phyloP scores from a whole-genome alignment of 1,140 invertebrate species.

The Cardiocondyla obscurior region DNA sequence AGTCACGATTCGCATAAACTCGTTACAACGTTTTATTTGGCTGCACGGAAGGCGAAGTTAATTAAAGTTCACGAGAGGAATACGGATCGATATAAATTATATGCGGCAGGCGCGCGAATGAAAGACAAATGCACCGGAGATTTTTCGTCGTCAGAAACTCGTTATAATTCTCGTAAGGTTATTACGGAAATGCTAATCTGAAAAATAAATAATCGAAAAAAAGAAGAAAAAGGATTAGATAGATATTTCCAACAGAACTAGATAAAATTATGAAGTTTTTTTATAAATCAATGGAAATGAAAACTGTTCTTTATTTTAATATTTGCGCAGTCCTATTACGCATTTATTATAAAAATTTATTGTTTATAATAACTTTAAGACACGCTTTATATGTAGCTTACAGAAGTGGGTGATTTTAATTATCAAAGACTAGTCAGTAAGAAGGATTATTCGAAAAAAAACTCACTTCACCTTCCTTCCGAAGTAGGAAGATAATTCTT shows the following conservation, averaged over 20 bases:
- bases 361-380: not conserved
- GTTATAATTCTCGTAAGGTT: not conserved
- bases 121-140: not conserved
- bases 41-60: constrained; percentile 39
- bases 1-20: constrained; percentile 24
- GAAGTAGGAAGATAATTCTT: not conserved
- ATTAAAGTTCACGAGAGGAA: constrained; percentile 29
- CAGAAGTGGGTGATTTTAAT: not conserved
- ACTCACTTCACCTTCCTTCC: not conserved
- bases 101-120: not conserved
- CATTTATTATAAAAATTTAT: not conserved
- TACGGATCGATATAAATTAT: constrained; percentile 34
- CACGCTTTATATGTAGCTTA: not conserved
- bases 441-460: not conserved
- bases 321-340: too few relatives aligned
- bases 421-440: not conserved
- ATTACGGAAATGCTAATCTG: not conserved
- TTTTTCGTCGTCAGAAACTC: not conserved
- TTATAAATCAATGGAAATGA: not conserved
- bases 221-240: not conserved
- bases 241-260: not conserved
- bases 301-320: too few relatives aligned
- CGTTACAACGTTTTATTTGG: constrained; percentile 4
- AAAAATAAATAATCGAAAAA: not conserved
- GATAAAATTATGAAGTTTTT: not conserved